A percentile compares a stretch with the other conserved stretches of the same genome.
These are phyloP conservation scores for Euwallacea similis DNA, from an alignment of 1,140 invertebrate genomes.

Conservation along the genomic window DNA sequence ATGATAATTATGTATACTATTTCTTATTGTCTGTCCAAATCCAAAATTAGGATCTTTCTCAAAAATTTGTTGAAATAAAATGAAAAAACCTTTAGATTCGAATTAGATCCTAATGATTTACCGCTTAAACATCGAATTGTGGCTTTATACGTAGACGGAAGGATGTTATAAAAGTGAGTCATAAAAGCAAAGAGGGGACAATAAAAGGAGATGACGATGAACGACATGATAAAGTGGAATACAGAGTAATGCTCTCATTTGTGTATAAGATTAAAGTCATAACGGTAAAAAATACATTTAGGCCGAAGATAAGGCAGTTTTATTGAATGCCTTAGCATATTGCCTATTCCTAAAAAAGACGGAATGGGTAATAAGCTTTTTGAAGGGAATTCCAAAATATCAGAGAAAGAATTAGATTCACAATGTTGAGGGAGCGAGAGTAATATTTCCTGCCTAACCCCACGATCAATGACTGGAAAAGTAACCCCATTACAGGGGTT, in stretches of 20 bases:
- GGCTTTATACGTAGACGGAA: conserved; percentile 2
- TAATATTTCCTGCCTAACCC: not conserved
- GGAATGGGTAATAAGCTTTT: not conserved
- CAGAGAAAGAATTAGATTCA: no score
- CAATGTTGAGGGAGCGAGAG: not conserved
- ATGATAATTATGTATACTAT: no score
- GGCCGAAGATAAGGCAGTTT: not conserved
- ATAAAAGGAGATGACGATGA: conserved; percentile 15
- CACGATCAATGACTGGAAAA: conserved; percentile 6
- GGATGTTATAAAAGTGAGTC: not conserved
- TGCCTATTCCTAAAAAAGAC: not conserved
- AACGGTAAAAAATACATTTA: conserved; percentile 13
- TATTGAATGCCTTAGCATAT: conserved; percentile 2
- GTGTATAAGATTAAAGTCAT: conserved; percentile 15
- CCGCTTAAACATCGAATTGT: not conserved
- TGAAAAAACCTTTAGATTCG: not conserved
- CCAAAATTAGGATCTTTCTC: no score
- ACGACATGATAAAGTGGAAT: conserved; percentile 18
- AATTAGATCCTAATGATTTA: not conserved
- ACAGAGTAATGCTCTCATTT: conserved; percentile 14
- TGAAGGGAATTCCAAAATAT: no score
- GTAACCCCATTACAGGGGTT: not conserved
- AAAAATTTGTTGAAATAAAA: not conserved
- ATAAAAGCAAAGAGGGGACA: conserved; percentile 18
- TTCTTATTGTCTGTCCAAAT: no score